Evolutionary conservation across 2,888 invertebrate species (phyloP), one percentile per base, ranked within the genome.

Genomic region (Criorhina ranunculi): DNA sequence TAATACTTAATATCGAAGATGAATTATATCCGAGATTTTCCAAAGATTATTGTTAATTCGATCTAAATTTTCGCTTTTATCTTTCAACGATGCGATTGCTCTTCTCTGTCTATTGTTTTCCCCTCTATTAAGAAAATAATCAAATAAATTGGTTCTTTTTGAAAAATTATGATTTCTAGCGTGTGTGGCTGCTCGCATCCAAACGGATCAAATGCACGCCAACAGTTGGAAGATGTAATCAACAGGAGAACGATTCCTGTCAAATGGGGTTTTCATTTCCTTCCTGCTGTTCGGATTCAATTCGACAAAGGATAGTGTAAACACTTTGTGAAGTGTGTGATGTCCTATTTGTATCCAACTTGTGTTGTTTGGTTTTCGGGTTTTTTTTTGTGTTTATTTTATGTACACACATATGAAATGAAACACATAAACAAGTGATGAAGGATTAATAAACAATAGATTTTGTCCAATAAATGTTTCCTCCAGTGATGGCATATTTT

Each of bases 1-100:
- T 78, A 73, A 85, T 86, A 87, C 86, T 76, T 87, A 80, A 87
- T 87, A 78, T 87, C 51, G 55, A 57, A 75, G 72, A 85, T 75
- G 73, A 80, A 77, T 69, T 67, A 80, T 75, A 64, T 79, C 46
- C 40, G n/a, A 53, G 44, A 42, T 60, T 35, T 19, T 42, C 33
- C 35, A 49, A n/a, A 46, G 73, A 64, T 57, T 62, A 67, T 67
- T 77, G 62, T 73, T 80, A 67, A 85, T 80, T 55, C 73, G 70
- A 37, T 86, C 76, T 62, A 59, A 75, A 77, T 83, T 75, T 73
- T 87, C 75, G 40, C 79, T 78, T 87, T 87, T 75, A 87, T 78
- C 85, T 79, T 67, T 80, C 55, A 66, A 42, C 79, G 73, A 62
- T 35, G 42, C 60, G 66, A 57, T 83, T 66, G n/a, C 46, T 69